Conservation (phyloP, 2,888 invertebrate genomes). For the Cephus pygmeus region DNA sequence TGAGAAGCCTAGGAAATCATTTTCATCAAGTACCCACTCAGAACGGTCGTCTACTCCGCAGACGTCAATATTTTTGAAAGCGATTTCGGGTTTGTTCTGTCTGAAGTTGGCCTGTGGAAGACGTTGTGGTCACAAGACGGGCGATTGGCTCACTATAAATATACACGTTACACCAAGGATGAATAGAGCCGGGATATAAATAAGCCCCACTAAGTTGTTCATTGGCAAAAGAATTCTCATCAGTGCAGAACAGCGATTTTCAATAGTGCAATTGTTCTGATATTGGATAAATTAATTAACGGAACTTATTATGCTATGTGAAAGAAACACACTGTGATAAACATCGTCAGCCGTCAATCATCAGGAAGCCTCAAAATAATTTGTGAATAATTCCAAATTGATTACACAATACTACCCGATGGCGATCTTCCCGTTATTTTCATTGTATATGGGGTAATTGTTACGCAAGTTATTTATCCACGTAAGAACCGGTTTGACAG, state of each 20-base stretch:
- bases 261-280: background rate
- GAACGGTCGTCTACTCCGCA: background rate
- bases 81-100: background rate
- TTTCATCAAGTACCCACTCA: background rate
- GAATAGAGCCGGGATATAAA: constrained; percentile 53
- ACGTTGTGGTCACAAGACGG: constrained; percentile 46
- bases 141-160: constrained; percentile 54
- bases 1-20: background rate
- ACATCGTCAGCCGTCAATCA: background rate
- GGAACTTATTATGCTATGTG: background rate
- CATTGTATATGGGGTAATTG: constrained; percentile 33
- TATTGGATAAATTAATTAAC: background rate
- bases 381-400: background rate
- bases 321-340: background rate
- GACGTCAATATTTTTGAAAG: background rate
- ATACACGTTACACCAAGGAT: constrained; percentile 58
- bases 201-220: constrained; percentile 10
- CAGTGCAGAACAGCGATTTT: background rate
- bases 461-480: constrained; percentile 30
- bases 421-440: background rate
- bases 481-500: constrained; percentile 27
- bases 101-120: constrained; percentile 16
- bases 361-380: background rate
- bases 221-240: constrained; percentile 5
- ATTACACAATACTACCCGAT: constrained; percentile 1